A percentile compares a stretch with the other conserved stretches of the same genome.
phyloP scores from a whole-genome alignment of 2,113 vertebrate species.

The Blennius ocellaris region DNA sequence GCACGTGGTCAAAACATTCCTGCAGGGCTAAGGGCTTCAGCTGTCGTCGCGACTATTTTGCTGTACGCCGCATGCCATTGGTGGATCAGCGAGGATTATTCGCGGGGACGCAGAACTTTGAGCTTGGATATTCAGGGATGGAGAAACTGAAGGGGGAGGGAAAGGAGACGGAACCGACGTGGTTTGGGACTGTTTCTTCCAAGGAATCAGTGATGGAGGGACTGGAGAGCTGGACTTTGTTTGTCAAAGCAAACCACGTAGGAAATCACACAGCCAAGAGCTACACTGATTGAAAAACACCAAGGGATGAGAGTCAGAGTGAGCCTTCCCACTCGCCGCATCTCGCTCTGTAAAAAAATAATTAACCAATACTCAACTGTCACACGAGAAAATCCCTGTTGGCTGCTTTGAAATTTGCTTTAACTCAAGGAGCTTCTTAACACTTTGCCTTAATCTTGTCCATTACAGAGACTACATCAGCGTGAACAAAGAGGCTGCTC shows the following conservation, averaged over 20 bases:
- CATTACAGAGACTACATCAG: conserved; percentile 46
- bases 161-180: conserved; percentile 18
- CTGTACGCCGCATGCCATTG: conserved; percentile 62
- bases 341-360: conserved; percentile 41
- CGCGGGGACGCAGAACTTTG: conserved; percentile 49
- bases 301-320: not conserved
- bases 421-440: conserved; percentile 39
- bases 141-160: not conserved
- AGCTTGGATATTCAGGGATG: conserved; percentile 20
- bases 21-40: conserved; percentile 71
- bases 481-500: conserved; percentile 48
- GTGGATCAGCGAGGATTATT: conserved; percentile 74
- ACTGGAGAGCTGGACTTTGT: conserved; percentile 12
- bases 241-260: conserved; percentile 61
- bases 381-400: conserved; percentile 44
- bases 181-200: conserved; percentile 48
- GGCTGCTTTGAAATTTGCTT: conserved; percentile 50
- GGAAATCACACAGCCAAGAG: conserved; percentile 41
- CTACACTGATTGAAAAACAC: conserved; percentile 29
- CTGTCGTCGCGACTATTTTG: conserved; percentile 77
- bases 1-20: conserved; percentile 72
- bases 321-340: conserved; percentile 30
- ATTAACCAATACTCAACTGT: conserved; percentile 67
- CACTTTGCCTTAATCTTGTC: conserved; percentile 59
- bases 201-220: conserved; percentile 39